A percentile compares a stretch with the other conserved stretches of the same genome.
Conservation (phyloP, 2,888 invertebrate genomes). For the Calliopum simillimum region DNA sequence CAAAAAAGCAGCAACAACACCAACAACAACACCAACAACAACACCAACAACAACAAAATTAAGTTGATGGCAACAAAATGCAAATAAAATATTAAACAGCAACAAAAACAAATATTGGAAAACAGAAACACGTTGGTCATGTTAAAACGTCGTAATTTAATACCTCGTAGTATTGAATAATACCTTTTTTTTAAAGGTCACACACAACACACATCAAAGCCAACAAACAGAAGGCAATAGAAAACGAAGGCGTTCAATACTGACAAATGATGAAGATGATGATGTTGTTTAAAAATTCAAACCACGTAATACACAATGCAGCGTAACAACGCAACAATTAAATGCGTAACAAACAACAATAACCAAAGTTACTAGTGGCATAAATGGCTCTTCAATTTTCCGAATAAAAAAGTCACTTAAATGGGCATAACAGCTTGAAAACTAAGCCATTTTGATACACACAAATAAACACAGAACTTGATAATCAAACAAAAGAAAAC, state of each 20-base stretch:
- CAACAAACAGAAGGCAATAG: not conserved
- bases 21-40: too few species aligned
- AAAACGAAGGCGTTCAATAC: too few species aligned
- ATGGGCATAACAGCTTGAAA: too few species aligned
- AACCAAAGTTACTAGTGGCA: not conserved
- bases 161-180: constrained; percentile 27
- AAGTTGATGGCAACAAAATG: not conserved
- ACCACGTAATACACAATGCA: too few species aligned
- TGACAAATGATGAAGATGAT: not conserved
- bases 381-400: not conserved
- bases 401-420: too few species aligned
- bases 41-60: not conserved
- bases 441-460: too few species aligned
- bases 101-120: constrained; percentile 17
- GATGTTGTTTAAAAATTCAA: not conserved
- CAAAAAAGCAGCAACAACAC: too few species aligned
- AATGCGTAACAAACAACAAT: not conserved
- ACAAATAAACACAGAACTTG: too few species aligned
- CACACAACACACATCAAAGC: not conserved
- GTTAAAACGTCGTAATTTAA: constrained; percentile 30
- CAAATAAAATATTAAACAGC: constrained; percentile 10
- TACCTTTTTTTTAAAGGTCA: constrained; percentile 32
- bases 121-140: constrained; percentile 22
- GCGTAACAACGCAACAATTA: too few species aligned
- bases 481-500: too few species aligned